A percentile compares a stretch with the other conserved stretches of the same genome.
Evolutionary conservation across 2,113 vertebrate genomes (phyloP).

Genomic region (Rhodinocichla rosea): DNA sequence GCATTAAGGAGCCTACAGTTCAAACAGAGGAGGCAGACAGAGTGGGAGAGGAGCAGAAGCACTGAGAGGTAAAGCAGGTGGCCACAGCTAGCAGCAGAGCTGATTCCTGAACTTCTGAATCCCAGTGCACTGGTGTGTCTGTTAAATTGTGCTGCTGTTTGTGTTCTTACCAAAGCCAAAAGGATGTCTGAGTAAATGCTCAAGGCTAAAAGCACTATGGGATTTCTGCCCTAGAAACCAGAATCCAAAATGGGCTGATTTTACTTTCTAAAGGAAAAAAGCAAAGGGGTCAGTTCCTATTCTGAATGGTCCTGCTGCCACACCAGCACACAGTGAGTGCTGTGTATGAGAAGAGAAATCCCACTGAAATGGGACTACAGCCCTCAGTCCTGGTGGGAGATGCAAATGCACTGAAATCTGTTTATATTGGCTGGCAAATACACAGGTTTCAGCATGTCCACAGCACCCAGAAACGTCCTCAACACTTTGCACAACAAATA

Average conservation of each 20-base stretch:
- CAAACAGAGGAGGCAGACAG: not conserved
- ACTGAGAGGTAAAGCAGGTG: constrained; percentile 56
- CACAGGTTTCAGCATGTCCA: not conserved
- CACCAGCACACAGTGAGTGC: not conserved
- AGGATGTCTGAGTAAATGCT: constrained; percentile 29
- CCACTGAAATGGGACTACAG: not conserved
- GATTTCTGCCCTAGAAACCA: constrained; percentile 26
- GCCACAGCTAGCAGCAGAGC: not conserved
- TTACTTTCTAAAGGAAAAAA: not conserved
- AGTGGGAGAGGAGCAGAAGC: constrained; percentile 14
- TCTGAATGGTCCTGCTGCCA: not conserved
- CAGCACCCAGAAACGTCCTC: not conserved
- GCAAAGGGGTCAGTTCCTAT: not conserved
- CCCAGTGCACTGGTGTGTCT: not conserved
- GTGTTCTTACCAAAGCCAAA: not conserved
- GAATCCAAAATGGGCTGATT: not conserved
- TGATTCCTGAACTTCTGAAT: not conserved
- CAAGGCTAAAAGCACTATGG: constrained; percentile 2
- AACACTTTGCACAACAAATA: not conserved
- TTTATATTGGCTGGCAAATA: not conserved
- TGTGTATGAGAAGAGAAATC: not conserved
- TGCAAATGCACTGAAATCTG: not conserved
- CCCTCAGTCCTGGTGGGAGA: not conserved
- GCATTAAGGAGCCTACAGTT: not conserved
- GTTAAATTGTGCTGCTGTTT: constrained; percentile 3